Base-by-base conservation (phyloP, 2,113 vertebrate genomes). In the Spheniscus mendiculus region DNA sequence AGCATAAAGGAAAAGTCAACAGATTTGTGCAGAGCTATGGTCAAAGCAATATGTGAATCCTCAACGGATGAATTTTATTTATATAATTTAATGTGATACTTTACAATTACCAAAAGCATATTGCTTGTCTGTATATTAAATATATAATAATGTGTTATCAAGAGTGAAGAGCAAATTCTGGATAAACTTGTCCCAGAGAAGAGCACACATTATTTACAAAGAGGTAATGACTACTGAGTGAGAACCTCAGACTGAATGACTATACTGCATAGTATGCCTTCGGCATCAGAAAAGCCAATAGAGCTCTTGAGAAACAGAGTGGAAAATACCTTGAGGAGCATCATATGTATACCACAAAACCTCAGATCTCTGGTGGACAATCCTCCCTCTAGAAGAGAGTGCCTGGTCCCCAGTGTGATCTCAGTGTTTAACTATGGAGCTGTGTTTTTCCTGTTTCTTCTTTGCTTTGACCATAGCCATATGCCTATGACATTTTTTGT, bases 11-110 rank as follows among this genome's bases (percentile, higher is more conserved):
- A 69, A 96, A 94, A 83, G 6, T 87, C 23, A 80, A 53, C 42
- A 81, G 23, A 91, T 89, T 93, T 96, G 47, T 83, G 65, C 78
- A 84, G 52, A 92, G 17, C 38, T 72, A 30, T 56, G 26, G 40
- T 86, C 25, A 90, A 90, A 96, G 25, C 15, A 56, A 72, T 91
- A 84, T 30, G 17, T 77, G 88, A 91, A 95, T 73, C 76, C 56
- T 91, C 87, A 97, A 89, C 19, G 25, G 62, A 95, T 73, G 9
- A 96, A 95, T 66, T 94, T 81, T 92, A 82, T 73, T 96, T 87
- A 93, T 95, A 89, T 94, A 97, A 95, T 96, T 98, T 95, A 96
- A 96, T 92, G 66, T 90, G 67, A 89, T 94, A 91, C 8, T 87
- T 98, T 69, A 71, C 89, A 82, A 77, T 83, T 97, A 94, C 66